phyloP scores from a whole-genome alignment of 2,888 invertebrate genomes.

The Asteroscopus sphinx region DNA sequence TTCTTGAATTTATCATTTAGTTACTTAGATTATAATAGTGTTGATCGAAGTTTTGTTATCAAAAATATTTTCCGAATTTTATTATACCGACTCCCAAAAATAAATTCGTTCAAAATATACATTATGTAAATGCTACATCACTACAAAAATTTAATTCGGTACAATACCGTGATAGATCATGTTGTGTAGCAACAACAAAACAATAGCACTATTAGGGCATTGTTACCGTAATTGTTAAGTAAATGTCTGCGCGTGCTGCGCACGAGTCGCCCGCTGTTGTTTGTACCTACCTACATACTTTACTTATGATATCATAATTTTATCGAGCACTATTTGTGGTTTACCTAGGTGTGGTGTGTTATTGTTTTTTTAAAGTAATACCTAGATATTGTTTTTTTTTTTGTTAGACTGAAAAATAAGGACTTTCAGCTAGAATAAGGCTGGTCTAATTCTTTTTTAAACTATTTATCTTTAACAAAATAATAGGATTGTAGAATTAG shows the following conservation, averaged over 20 bases:
- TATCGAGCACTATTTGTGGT: conserved; percentile 54
- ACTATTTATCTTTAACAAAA: too few species aligned
- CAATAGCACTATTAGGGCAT: conserved; percentile 55
- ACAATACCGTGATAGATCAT: conserved; percentile 19
- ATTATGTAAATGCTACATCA: too few species aligned
- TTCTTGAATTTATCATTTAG: not conserved
- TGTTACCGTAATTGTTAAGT: conserved; percentile 55
- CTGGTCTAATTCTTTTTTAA: too few species aligned
- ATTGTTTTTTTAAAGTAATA: conserved; percentile 20
- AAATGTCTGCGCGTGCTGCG: conserved; percentile 63
- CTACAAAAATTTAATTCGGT: conserved; percentile 3
- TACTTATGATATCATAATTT: conserved; percentile 66
- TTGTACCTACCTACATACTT: conserved; percentile 61
- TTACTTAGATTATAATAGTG: too few species aligned
- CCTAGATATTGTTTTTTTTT: conserved; percentile 16
- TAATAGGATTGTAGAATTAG: too few species aligned
- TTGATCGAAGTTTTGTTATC: too few species aligned
- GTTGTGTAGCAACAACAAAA: conserved; percentile 36
- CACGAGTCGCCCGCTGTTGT: conserved; percentile 50
- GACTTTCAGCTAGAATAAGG: not conserved
- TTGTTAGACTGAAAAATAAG: conserved; percentile 1
- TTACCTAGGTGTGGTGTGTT: conserved; percentile 49
- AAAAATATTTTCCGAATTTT: too few species aligned
- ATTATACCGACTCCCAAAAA: too few species aligned
- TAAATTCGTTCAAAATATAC: too few species aligned